Percentiles rank a stretch among this genome's conserved stretches.
These are phyloP conservation scores for Dasysyrphus albostriatus DNA, from an alignment of 2,888 invertebrate species.

Conservation along the genomic window DNA sequence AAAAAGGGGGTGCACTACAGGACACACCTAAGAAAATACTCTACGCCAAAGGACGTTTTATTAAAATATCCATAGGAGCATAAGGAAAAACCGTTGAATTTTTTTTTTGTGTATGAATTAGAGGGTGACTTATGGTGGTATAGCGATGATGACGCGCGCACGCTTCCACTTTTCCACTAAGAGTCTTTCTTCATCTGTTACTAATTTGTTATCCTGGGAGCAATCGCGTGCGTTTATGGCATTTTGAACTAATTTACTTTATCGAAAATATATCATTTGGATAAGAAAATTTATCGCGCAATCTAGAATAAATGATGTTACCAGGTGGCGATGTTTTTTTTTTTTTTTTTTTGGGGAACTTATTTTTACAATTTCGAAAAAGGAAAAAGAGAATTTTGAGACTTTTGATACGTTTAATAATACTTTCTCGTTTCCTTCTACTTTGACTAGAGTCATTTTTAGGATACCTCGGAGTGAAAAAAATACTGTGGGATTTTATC, in stretches of 20 bases:
- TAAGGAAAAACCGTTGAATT: slow-evolving; percentile 73
- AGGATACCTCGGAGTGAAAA: too few species aligned
- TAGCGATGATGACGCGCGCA: slow-evolving; percentile 39
- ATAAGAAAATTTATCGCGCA: slow-evolving; percentile 50
- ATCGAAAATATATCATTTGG: slow-evolving; percentile 34
- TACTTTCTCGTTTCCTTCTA: too few species aligned
- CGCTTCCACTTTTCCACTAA: slow-evolving; percentile 24
- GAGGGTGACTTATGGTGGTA: slow-evolving; percentile 69
- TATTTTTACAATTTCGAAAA: too few species aligned
- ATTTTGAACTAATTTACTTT: slow-evolving; percentile 58
- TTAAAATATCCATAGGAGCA: slow-evolving; percentile 44
- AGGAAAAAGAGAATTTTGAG: too few species aligned
- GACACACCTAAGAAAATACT: slow-evolving; percentile 55
- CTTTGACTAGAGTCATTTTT: too few species aligned
- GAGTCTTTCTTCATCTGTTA: slow-evolving; percentile 63
- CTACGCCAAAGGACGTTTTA: slow-evolving; percentile 36
- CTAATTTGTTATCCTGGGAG: slow-evolving; percentile 65
- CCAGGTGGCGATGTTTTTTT: slow-evolving; percentile 35
- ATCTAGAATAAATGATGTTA: background rate
- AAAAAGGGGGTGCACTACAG: slow-evolving; percentile 32
- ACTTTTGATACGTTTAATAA: too few species aligned
- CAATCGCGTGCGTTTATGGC: slow-evolving; percentile 10
- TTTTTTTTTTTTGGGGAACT: too few species aligned
- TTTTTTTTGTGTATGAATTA: slow-evolving; percentile 49
- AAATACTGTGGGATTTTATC: too few species aligned